A percentile compares a stretch with the other conserved stretches of the same genome.
Evolutionary conservation across 1,140 invertebrate genomes (phyloP).

Genomic region (Drosophila yakuba): DNA sequence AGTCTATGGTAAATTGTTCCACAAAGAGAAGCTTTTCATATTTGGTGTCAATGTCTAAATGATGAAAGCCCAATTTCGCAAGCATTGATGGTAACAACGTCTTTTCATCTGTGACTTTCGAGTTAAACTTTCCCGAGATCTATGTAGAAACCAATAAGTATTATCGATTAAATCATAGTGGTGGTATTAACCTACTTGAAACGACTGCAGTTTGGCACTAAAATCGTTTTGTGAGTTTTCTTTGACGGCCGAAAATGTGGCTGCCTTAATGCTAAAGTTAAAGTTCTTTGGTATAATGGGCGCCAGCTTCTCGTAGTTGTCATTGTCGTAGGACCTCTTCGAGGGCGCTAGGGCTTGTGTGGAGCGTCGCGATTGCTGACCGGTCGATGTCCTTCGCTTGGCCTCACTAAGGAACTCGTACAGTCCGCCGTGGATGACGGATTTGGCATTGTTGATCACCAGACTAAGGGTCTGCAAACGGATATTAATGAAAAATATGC

Average conservation of each 20-base stretch:
- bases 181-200: conserved; percentile 43
- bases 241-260: conserved; percentile 88
- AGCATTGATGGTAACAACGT: conserved; percentile 86
- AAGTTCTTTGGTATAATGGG: conserved; percentile 92
- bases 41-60: conserved; percentile 87
- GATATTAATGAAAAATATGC: background rate
- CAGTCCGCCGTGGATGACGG: conserved; percentile 88
- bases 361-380: conserved; percentile 38
- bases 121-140: conserved; percentile 82
- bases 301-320: conserved; percentile 86
- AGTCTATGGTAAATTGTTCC: conserved; percentile 89
- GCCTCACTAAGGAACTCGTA: conserved; percentile 87
- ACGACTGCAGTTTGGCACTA: conserved; percentile 86
- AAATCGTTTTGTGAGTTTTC: conserved; percentile 87
- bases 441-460: conserved; percentile 89
- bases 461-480: conserved; percentile 90
- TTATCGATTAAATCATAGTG: background rate
- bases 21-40: conserved; percentile 88
- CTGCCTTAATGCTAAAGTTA: conserved; percentile 89
- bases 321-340: conserved; percentile 66
- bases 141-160: conserved; percentile 1
- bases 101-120: conserved; percentile 76
- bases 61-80: conserved; percentile 88
- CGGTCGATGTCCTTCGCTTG: conserved; percentile 79
- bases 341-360: conserved; percentile 14